Base-by-base conservation (phyloP, 2,113 vertebrate genomes). In the Anarhynchus alexandrinus region DNA sequence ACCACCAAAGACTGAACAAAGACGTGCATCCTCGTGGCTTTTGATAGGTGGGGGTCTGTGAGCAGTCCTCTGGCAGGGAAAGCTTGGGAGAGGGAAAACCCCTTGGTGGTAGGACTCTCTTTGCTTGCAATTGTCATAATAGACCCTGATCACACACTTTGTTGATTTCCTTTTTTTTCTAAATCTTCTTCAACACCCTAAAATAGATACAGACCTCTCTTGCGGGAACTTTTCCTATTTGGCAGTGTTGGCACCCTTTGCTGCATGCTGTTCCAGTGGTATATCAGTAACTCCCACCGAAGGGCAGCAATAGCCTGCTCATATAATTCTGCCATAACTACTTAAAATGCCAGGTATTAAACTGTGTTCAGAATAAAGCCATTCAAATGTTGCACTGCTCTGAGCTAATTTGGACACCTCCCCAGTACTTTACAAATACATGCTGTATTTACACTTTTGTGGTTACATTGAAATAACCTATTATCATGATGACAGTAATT, bases 231-330 rank as follows among this genome's bases (percentile, higher is more conserved):
- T 6, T 52, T 89, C 11, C 23, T 65, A 0, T 43, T 15, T 49
- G n/a, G 36, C 27, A 42, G 4, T 15, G 17, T 27, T 58, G 55
- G 10, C 58, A 72, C 4, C 4, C 30, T 84, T 36, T 45, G 52
- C 47, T 70, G 12, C 3, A 1, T 7, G 11, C 32, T 57, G 11
- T 52, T 74, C 10, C 52, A 47, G 42, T 96, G 97, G 59, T 59
- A 9, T 95, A 74, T 71, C 83, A 26, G 13, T 9, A 85, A 32
- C 22, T 15, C 12, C 96, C 97, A 94, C 96, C 81, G 61, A 79
- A 90, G 59, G 97, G 97, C 97, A 98, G 93, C 54, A 97, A 49
- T 77, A 72, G 72, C 34, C 83, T 61, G 36, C 47, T 91, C 25
- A 25, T 83, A 11, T 23, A 73, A 20, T 40, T 57, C 27, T 65